Base-by-base conservation (phyloP, 2,888 invertebrate species). In the Eristalis tenax region DNA sequence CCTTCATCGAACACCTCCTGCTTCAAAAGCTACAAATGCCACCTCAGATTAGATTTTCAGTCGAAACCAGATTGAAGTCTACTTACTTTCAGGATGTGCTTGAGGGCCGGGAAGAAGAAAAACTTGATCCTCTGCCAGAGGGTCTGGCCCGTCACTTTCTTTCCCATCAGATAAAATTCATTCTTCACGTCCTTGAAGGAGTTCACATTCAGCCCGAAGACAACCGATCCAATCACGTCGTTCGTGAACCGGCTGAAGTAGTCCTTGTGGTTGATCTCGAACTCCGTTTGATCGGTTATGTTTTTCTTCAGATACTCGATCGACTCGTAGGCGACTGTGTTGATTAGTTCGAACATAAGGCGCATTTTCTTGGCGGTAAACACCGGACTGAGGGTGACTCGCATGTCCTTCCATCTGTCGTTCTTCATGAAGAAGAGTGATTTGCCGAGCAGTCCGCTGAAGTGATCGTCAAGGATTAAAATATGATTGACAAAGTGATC, bases 91-190 rank as follows among this genome's bases (percentile, higher is more conserved):
- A 90, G 90, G 0, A 89, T 2, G 13, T 63, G 57, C 22, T 68
- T 77, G 66, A 84, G 88, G 77, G 89, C 63, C 26, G 70, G 23
- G 4, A 78, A 82, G 1, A 92, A 74, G 3, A 91, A 3, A 4
- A 90, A 87, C 85, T 91, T 92, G 0, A 90, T 0, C 2, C 90
- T 69, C n/a, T 82, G 82, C 66, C 32, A 74, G 0, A 56, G 57
- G 2, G 73, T 89, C 23, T 94, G 92, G 1, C 90, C 90, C 0
- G 94, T 93, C 0, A 93, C 90, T 1, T 89, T 89, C 87, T 93
- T 94, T 1, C 94, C 94, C 91, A 93, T 94, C 6, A 89, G 79
- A 80, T 94, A 95, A 90, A 95, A 95, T 32, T 94, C 91, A 88
- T 95, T 95, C 5, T 94, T 89, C 35, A 91, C 91, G 0, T 95